Conservation (phyloP, 2,797 vertebrate genomes). For the Clamator glandarius region DNA sequence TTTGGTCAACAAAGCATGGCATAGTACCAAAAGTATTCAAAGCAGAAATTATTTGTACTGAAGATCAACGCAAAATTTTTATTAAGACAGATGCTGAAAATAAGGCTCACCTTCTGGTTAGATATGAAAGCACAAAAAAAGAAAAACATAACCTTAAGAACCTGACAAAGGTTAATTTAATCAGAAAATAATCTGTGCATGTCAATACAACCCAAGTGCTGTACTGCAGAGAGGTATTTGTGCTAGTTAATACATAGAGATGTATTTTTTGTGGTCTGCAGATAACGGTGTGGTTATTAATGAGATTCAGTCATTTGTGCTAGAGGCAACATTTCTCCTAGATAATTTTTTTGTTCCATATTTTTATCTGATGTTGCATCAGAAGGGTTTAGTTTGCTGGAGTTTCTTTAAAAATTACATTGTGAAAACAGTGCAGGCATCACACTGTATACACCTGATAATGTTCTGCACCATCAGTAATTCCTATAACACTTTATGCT, state of each 20-base stretch:
- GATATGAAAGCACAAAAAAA: neutral
- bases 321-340: constrained; percentile 49
- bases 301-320: constrained; percentile 35
- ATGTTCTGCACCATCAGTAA: constrained; percentile 28
- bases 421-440: neutral
- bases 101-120: neutral
- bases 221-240: neutral
- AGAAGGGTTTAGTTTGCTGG: constrained; percentile 23
- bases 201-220: neutral
- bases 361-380: constrained; percentile 45
- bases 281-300: constrained; percentile 42
- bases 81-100: neutral
- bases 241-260: neutral
- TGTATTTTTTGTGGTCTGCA: constrained; percentile 18
- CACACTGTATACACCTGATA: constrained; percentile 41
- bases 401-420: constrained; percentile 47
- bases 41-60: neutral
- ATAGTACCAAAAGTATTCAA: neutral
- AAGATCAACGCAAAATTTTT: neutral
- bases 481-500: neutral
- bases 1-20: neutral
- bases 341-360: constrained; percentile 37
- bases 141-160: neutral
- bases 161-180: neutral
- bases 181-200: constrained; percentile 1